Percentiles rank a stretch among this genome's conserved stretches.
Evolutionary conservation across 2,888 invertebrate species (phyloP).

Genomic region (Tridacna gigas): DNA sequence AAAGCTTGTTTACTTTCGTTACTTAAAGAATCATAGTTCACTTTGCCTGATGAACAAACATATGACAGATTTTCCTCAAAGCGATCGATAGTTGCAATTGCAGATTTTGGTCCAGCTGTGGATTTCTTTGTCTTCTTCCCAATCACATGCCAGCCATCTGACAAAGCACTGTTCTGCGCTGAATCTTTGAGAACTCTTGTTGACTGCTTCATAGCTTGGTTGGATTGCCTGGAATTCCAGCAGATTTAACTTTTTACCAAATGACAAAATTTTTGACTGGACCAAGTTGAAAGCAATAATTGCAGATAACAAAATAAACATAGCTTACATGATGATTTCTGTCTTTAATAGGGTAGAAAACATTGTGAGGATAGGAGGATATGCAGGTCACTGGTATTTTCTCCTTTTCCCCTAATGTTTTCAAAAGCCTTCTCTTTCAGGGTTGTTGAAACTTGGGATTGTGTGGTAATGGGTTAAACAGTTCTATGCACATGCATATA

Average conservation of each 20-base stretch:
- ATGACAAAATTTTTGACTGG: too few relatives aligned
- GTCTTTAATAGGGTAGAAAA: too few relatives aligned
- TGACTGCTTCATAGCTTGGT: constrained; percentile 70
- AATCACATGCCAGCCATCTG: constrained; percentile 62
- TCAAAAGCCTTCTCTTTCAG: background rate
- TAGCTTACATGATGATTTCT: too few relatives aligned
- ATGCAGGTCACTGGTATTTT: background rate
- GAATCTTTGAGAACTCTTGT: constrained; percentile 66
- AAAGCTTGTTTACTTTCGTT: constrained; percentile 53
- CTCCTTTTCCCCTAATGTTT: constrained; percentile 4
- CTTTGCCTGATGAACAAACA: constrained; percentile 41
- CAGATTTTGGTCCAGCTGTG: constrained; percentile 45
- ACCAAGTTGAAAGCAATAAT: too few relatives aligned
- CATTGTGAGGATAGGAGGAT: too few relatives aligned
- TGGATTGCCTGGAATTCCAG: constrained; percentile 67
- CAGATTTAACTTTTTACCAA: too few relatives aligned
- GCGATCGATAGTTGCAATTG: constrained; percentile 55
- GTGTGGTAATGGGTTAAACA: background rate
- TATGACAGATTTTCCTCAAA: constrained; percentile 47
- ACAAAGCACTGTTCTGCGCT: background rate
- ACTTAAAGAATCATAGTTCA: constrained; percentile 47
- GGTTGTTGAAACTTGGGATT: too few relatives aligned
- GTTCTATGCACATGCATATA: background rate
- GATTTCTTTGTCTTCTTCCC: constrained; percentile 61
- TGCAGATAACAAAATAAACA: too few relatives aligned